phyloP scores from a whole-genome alignment of 92 coral and sea anemone genomes.

The Anthopleura xanthogrammica region DNA sequence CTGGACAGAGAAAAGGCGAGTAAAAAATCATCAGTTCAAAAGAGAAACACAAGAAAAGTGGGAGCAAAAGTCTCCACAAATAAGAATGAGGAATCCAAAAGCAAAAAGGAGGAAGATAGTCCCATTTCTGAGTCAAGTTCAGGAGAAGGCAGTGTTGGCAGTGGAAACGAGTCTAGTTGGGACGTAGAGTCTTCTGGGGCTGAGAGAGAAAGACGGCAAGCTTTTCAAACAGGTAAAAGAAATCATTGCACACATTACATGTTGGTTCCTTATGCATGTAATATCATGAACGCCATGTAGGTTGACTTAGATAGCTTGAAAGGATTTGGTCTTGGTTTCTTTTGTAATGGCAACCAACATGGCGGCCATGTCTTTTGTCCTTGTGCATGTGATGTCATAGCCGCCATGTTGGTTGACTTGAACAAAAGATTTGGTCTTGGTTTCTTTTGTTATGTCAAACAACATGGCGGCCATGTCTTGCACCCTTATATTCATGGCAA shows the following conservation, averaged over 20 bases:
- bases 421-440: too few relatives aligned
- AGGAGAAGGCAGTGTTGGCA: background rate
- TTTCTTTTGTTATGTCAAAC: too few relatives aligned
- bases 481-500: too few relatives aligned
- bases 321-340: too few relatives aligned
- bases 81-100: background rate
- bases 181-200: constrained; percentile 16
- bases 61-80: background rate
- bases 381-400: too few relatives aligned
- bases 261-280: background rate
- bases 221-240: constrained; percentile 25
- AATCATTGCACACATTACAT: background rate
- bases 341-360: too few relatives aligned
- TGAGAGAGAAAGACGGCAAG: constrained; percentile 39
- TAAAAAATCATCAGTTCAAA: background rate
- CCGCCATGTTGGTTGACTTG: too few relatives aligned
- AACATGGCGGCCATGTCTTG: too few relatives aligned
- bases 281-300: background rate
- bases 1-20: background rate
- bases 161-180: constrained; percentile 21
- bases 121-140: background rate
- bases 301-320: too few relatives aligned
- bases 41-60: background rate
- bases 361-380: too few relatives aligned
- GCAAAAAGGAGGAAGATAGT: background rate